phyloP scores from a whole-genome alignment of 1,140 invertebrate species.

The Parasteatoda tepidariorum region DNA sequence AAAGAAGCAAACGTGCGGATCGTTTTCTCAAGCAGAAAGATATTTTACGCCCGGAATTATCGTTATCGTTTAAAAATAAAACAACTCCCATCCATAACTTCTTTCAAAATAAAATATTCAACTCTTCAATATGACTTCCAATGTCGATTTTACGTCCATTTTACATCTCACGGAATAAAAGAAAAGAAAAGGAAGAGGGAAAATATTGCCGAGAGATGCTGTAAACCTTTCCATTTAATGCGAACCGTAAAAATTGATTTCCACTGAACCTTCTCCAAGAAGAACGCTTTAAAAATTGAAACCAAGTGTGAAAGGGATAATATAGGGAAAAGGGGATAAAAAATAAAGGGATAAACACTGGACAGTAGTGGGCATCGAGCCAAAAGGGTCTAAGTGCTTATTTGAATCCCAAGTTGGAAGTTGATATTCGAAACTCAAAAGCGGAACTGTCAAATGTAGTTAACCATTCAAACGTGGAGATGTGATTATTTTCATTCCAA shows the following conservation, averaged over 20 bases:
- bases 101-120: background rate
- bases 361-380: constrained; percentile 23
- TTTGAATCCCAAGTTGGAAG: constrained; percentile 20
- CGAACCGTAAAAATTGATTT: constrained; percentile 49
- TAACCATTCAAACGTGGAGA: constrained; percentile 24
- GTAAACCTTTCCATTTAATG: constrained; percentile 22
- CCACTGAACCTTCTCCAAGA: background rate
- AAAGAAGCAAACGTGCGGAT: too few species aligned
- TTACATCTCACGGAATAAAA: background rate
- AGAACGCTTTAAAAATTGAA: constrained; percentile 25
- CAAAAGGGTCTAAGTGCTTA: constrained; percentile 30
- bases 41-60: background rate
- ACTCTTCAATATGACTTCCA: background rate
- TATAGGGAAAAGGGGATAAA: background rate
- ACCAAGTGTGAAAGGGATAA: constrained; percentile 37
- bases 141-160: background rate
- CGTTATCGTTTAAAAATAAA: background rate
- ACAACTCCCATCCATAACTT: background rate
- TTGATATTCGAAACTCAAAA: background rate
- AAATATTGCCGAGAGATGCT: background rate
- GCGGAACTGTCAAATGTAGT: constrained; percentile 24
- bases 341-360: constrained; percentile 35
- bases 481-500: constrained; percentile 41
- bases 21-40: too few species aligned
- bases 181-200: background rate